Evolutionary conservation across 2,113 vertebrate genomes (phyloP), one percentile per base, ranked within the genome.

Genomic region (Nannospalax galili): DNA sequence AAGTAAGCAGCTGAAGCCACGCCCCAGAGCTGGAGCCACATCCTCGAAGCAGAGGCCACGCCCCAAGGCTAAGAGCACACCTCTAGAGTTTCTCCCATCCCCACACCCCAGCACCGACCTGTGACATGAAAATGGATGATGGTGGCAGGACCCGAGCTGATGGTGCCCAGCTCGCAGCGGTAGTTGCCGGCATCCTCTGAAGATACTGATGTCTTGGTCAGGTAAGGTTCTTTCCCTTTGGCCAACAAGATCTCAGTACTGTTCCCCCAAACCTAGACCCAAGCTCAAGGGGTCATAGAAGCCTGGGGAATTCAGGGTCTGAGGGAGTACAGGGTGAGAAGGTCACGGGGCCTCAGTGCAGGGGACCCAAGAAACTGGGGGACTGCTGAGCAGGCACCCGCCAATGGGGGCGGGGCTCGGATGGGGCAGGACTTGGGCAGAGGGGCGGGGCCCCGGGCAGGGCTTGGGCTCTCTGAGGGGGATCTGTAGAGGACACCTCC

Each of bases 381-480:
- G 84, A 16, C 7, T 37, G 15, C 15, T 70, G 12, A 37, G 15
- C 7, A 52, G 48, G 48, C 48, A 52, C 48, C n/a, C 10, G 1
- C 32, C 8, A 10, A 7, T 17, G 17, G 40, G 19, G 42, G 11
- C 0, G 0, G 45, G 81, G 9, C 40, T 45, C 26, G 26, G 37
- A 64, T 8, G 58, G 58, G 58, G 58, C 58, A 16, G 58, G 58
- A 16, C 17, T 58, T 58, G 9, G 58, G 10, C 58, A 16, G 58
- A 58, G 58, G 3, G 11, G 64, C 15, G 45, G 40, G 26, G 9
- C 69, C 73, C 98, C 78, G 95, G 98, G 98, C 98, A 98, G 97
- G 97, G 97, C 8, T 87, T 79, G 20, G 98, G 98, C 65, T 69
- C 74, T 85, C 74, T 98, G 98, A 92, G 98, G 48, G 96, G 93